Evolutionary conservation across 2,113 vertebrate species (phyloP).

Genomic region (Plecotus auritus): DNA sequence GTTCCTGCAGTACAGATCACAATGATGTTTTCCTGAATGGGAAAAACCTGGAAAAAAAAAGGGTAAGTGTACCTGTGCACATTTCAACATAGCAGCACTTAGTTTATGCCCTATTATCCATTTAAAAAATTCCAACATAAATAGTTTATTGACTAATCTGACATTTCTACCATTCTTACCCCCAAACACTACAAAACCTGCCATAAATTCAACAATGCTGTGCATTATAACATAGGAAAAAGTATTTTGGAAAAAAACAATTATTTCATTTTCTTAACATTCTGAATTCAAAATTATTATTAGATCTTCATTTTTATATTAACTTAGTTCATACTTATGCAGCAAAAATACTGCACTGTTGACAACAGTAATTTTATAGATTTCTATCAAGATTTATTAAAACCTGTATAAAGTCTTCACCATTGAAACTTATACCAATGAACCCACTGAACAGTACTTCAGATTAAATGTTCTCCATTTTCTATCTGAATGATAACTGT

Average conservation of each 20-base stretch:
- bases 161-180: constrained; percentile 54
- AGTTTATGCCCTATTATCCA: constrained; percentile 75
- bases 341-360: constrained; percentile 70
- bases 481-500: constrained; percentile 47
- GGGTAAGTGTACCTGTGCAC: constrained; percentile 81
- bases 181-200: constrained; percentile 61
- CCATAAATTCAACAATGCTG: constrained; percentile 26
- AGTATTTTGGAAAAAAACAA: constrained; percentile 34
- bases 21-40: constrained; percentile 80
- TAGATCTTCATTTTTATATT: constrained; percentile 68
- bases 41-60: constrained; percentile 58
- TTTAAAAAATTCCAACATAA: constrained; percentile 62
- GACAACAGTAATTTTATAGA: constrained; percentile 31
- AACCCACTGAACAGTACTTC: constrained; percentile 41
- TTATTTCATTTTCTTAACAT: constrained; percentile 55
- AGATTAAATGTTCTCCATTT: constrained; percentile 32
- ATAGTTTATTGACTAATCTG: constrained; percentile 61
- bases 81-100: constrained; percentile 81
- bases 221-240: constrained; percentile 39
- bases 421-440: constrained; percentile 22
- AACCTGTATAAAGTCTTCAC: constrained; percentile 43
- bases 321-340: constrained; percentile 68
- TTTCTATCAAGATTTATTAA: constrained; percentile 52
- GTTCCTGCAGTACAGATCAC: constrained; percentile 80
- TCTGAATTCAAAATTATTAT: constrained; percentile 59